Base-by-base conservation (phyloP, 2,888 invertebrate species). In the Crematogaster levior region DNA sequence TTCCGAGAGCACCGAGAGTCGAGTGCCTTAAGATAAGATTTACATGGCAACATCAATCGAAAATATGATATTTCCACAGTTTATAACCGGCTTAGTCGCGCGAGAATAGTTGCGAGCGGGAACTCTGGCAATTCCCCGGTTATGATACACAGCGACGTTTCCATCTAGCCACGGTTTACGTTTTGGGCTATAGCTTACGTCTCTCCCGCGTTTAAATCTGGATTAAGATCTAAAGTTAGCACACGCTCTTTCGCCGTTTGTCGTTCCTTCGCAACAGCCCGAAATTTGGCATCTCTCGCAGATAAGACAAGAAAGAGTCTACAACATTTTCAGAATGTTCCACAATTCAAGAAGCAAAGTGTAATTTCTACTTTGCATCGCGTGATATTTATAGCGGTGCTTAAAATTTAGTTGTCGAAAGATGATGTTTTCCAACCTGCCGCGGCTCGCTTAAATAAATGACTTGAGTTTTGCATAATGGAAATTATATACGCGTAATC, bases 11-110 rank as follows among this genome's bases (percentile, higher is more conserved):
- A 9, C 30, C 58, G 43, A 21, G 43, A 40, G 43, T 21, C 24
- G 24, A 63, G 18, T 63, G 74, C 63, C 65, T 65, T 65, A 27
- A 65, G 63, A 77, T 77, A 68, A 77, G 77, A 79, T 79, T 79
- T 79, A 79, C 56, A 79, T 24, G 70, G 30, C 43, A 46, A 43
- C 77, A 79, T 79, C 77, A 70, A 79, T 79, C 46, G 46, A 51
- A 79, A 79, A 70, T 79, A 79, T 79, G 70, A 79, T 79, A 79
- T 79, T 79, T 79, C 70, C 12, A 34, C 24, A 56, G 56, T 79
- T 79, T 79, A 58, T 70, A 79, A 79, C 77, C 77, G 18, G 77
- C 70, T 79, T 79, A 70, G 56, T 56, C 77, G 70, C 43, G 53
- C 70, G 56, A 18, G 34, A 56, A 24, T 56, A 43, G 56, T 68